Base-by-base conservation (phyloP, 1,140 invertebrate species). In the Proctacanthus coquilletti region DNA sequence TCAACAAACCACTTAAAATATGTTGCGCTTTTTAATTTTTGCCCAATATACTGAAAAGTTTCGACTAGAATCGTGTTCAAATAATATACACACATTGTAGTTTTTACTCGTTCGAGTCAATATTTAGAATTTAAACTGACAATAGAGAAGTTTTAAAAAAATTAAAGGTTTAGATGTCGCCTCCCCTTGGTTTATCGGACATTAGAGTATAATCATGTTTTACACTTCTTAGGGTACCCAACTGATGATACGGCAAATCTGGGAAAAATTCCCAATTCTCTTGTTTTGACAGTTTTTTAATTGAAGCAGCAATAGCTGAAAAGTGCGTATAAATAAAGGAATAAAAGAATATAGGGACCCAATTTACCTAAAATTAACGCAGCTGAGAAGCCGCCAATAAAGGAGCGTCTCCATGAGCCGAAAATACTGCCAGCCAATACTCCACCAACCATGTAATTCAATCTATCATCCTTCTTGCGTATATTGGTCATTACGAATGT, bases 391-490 rank as follows among this genome's bases (percentile, higher is more conserved):
- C 64, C 50, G 29, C 49, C 43, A 49, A 51, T 46, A 27, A 51
- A 46, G 48, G 45, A 40, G 45, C 45, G 51, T 18, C 53, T 54
- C 68, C 70, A 70, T 5, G 68, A 62, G n/a, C 73, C 71, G 25
- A 64, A 63, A 4, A 77, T 49, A 9, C 56, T 53, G 1, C 73
- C 75, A 27, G 74, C 64, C 3, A 63, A 63, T 9, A 60, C 49
- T 8, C 71, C 75, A 10, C 74, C 75, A 36, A 71, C 15, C 36
- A 69, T 60, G 46, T 73, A 75, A 45, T 74, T 75, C 0, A 66
- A 36, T 53, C 57, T 60, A 48, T 80, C 80, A 47, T 82, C 75
- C 50, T 77, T 76, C 18, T 67, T 64, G 29, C 80, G 64, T 0
- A 74, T 17, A 39, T 70, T 72, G 10, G 66, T 67, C 2, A 69